Conservation (phyloP, 2,113 vertebrate genomes). For the Zosterops borbonicus region DNA sequence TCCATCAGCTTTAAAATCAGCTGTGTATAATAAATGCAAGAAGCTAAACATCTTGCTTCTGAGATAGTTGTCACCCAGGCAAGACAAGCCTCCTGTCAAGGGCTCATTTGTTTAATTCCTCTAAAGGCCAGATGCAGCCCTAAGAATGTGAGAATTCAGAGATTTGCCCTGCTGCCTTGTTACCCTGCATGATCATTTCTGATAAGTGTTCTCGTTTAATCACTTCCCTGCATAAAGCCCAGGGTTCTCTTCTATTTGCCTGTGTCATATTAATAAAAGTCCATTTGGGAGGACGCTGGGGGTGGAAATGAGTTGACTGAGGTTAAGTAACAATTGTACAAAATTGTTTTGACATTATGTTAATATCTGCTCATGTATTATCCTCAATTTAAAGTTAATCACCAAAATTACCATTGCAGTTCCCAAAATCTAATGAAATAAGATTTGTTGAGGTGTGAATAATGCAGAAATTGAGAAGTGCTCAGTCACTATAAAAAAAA, state of each 20-base stretch:
- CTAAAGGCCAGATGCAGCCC: constrained; percentile 1
- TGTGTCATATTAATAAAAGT: constrained; percentile 58
- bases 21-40: constrained; percentile 14
- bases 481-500: neutral
- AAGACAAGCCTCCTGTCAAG: neutral
- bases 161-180: constrained; percentile 14
- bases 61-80: constrained; percentile 4
- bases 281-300: constrained; percentile 1
- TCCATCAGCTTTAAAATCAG: constrained; percentile 16
- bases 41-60: constrained; percentile 16
- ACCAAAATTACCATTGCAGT: constrained; percentile 65
- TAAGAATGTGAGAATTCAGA: neutral
- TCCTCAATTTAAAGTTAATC: constrained; percentile 76
- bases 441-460: constrained; percentile 72
- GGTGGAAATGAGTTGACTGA: constrained; percentile 50
- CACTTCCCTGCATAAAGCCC: neutral
- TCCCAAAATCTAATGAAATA: constrained; percentile 71
- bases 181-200: constrained; percentile 24
- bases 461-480: constrained; percentile 42
- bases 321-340: constrained; percentile 73
- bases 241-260: constrained; percentile 23
- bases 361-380: constrained; percentile 68
- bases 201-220: constrained; percentile 7
- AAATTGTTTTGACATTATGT: constrained; percentile 78
- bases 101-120: neutral